Conservation (phyloP, 2,888 invertebrate species). For the Bellardia bayeri region DNA sequence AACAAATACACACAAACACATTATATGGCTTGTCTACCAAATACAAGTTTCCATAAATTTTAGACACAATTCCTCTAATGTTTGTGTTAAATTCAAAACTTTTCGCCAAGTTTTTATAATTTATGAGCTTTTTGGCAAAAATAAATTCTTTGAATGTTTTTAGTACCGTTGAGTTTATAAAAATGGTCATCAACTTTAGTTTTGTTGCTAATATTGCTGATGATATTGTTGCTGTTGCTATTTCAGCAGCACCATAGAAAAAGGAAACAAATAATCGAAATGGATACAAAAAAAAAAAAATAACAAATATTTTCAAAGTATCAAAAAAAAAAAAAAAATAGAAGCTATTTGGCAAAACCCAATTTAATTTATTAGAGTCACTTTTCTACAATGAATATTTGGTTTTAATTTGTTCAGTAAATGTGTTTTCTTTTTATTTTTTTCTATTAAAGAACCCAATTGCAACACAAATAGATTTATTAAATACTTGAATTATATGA, state of each 20-base stretch:
- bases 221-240: neutral
- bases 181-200: slow-evolving; percentile 37
- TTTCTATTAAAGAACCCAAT: neutral
- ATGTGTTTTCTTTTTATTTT: neutral
- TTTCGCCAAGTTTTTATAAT: slow-evolving; percentile 50
- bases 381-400: neutral
- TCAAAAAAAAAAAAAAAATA: neutral
- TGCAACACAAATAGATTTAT: neutral
- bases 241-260: slow-evolving; percentile 11
- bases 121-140: slow-evolving; percentile 34
- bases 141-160: slow-evolving; percentile 31
- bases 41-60: slow-evolving; percentile 19
- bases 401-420: neutral
- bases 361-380: slow-evolving; percentile 8
- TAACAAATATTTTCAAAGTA: slow-evolving; percentile 16
- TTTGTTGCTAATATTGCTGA: neutral
- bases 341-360: neutral
- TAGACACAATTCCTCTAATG: slow-evolving; percentile 20
- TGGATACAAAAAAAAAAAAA: neutral
- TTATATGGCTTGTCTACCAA: slow-evolving; percentile 2
- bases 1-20: neutral
- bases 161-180: slow-evolving; percentile 37
- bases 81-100: slow-evolving; percentile 37
- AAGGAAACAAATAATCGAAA: slow-evolving; percentile 14
- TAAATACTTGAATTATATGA: neutral